phyloP scores from a whole-genome alignment of 2,797 vertebrate genomes.

The Chiroxiphia lanceolata region DNA sequence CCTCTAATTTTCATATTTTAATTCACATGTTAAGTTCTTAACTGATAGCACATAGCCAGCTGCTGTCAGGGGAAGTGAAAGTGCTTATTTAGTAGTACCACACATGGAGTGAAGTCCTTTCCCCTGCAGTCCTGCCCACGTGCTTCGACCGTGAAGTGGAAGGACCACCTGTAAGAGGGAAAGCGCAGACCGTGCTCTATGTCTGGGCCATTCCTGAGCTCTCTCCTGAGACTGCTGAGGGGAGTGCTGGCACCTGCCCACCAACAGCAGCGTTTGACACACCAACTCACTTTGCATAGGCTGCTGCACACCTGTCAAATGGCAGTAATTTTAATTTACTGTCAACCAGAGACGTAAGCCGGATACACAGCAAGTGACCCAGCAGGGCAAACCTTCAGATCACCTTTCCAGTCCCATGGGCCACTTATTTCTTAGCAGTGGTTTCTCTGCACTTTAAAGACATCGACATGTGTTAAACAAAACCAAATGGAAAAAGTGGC shows the following conservation, averaged over 20 bases:
- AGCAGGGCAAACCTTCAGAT: slow-evolving; percentile 54
- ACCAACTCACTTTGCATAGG: slow-evolving; percentile 5
- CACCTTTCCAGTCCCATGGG: slow-evolving; percentile 35
- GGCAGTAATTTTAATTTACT: slow-evolving; percentile 58
- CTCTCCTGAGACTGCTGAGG: neutral
- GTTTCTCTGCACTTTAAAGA: neutral
- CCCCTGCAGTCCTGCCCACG: neutral
- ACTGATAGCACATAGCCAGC: neutral
- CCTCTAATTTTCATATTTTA: neutral
- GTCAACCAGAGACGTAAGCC: neutral
- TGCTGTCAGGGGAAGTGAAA: neutral
- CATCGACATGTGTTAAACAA: neutral
- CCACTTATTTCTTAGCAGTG: neutral
- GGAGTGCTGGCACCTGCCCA: neutral
- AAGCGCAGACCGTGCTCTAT: accelerated
- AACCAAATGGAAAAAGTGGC: neutral
- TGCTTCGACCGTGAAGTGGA: accelerated
- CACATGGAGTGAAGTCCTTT: neutral
- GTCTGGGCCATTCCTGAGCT: neutral
- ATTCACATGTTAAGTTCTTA: neutral
- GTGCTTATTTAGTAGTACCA: neutral
- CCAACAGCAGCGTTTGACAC: neutral
- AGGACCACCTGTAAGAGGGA: neutral
- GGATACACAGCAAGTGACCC: slow-evolving; percentile 20
- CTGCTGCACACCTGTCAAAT: slow-evolving; percentile 46